Conservation (phyloP, 2,888 invertebrate genomes). For the Netelia fuscicornis region DNA sequence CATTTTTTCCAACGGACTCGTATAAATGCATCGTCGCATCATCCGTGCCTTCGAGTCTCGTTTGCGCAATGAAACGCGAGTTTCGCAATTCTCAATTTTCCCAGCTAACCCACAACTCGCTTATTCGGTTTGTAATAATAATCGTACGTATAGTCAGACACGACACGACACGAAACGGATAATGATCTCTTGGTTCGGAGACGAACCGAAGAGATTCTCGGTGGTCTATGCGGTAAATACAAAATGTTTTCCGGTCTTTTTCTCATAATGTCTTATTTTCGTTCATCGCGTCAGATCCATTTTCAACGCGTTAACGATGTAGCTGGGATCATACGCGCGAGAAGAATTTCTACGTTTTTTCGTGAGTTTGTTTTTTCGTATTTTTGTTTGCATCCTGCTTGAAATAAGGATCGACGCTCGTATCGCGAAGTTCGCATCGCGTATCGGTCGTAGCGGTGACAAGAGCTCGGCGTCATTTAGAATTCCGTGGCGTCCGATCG, state of each 20-base stretch:
- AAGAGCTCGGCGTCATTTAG: conserved; percentile 54
- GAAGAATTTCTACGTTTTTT: background rate
- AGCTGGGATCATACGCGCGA: no score
- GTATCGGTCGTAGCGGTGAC: conserved; percentile 2
- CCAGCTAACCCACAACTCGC: conserved; percentile 5
- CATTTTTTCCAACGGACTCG: background rate
- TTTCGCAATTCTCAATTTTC: conserved; percentile 58
- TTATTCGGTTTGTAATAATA: conserved; percentile 34
- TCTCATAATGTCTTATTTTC: background rate
- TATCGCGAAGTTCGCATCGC: background rate
- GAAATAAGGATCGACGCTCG: background rate
- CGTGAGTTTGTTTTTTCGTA: background rate
- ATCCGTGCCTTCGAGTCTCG: conserved; percentile 15
- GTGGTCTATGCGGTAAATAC: conserved; percentile 47
- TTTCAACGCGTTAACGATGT: no score
- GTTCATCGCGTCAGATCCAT: background rate
- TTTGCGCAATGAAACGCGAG: conserved; percentile 51
- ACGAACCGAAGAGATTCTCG: conserved; percentile 33
- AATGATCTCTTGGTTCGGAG: conserved; percentile 27
- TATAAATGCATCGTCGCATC: conserved; percentile 43
- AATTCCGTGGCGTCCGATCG: conserved; percentile 57
- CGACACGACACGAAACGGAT: conserved; percentile 45
- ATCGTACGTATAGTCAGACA: conserved; percentile 34
- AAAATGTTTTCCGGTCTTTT: conserved; percentile 53
- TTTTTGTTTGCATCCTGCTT: background rate